Conservation (phyloP, 2,797 vertebrate species). For the Anguilla anguilla region DNA sequence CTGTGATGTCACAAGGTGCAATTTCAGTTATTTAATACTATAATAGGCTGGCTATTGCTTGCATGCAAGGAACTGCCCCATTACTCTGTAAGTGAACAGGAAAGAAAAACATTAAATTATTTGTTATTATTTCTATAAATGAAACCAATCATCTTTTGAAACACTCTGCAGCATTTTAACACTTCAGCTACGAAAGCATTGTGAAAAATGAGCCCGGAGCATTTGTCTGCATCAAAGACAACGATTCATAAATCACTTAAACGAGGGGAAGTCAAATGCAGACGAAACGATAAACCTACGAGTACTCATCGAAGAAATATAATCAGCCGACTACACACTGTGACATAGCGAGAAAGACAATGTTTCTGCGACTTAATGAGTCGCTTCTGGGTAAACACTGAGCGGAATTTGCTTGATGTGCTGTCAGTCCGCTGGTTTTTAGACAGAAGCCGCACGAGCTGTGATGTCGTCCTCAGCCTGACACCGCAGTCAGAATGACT, state of each 20-base stretch:
- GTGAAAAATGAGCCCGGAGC: neutral
- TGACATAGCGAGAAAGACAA: neutral
- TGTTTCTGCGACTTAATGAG: constrained; percentile 10
- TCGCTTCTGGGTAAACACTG: neutral
- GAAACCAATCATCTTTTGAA: neutral
- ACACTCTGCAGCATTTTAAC: neutral
- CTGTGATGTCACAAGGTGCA: neutral
- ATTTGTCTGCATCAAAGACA: neutral
- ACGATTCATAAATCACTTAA: constrained; percentile 7
- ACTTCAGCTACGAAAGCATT: neutral
- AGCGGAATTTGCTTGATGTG: neutral
- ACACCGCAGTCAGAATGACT: neutral
- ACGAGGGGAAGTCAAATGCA: neutral
- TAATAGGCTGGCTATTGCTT: neutral
- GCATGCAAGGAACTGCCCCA: neutral
- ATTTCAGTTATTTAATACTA: neutral
- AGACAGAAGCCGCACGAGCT: neutral
- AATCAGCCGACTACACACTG: neutral
- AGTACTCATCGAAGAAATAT: neutral
- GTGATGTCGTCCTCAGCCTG: neutral
- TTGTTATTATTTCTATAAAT: neutral
- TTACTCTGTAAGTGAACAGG: neutral
- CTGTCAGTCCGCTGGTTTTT: neutral
- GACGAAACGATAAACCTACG: neutral
- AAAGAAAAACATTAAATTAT: neutral